Conservation (phyloP, 2,113 vertebrate species). For the Thomomys bottae region DNA sequence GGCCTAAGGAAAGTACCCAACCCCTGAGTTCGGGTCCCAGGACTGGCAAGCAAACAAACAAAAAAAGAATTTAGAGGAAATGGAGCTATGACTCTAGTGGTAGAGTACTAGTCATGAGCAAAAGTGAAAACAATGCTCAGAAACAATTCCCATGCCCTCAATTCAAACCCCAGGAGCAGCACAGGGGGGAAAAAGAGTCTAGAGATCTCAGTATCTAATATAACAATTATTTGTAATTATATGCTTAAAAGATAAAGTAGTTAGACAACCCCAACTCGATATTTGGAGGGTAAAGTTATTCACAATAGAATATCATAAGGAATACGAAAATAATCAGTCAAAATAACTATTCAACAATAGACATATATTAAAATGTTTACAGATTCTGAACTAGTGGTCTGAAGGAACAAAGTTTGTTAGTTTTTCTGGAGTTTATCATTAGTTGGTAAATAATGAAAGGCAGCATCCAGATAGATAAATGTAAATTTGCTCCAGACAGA, state of each 20-base stretch:
- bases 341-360: conserved; percentile 23
- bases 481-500: conserved; percentile 20
- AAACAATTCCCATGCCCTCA: too few relatives aligned
- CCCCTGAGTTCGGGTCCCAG: too few relatives aligned
- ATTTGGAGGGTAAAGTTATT: conserved; percentile 24
- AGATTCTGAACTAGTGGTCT: background rate
- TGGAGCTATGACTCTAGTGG: too few relatives aligned
- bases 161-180: too few relatives aligned
- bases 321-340: too few relatives aligned
- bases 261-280: background rate
- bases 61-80: background rate
- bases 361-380: background rate
- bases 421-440: conserved; percentile 21
- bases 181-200: too few relatives aligned
- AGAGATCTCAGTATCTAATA: background rate
- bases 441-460: background rate
- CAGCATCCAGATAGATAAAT: background rate
- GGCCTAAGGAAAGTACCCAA: too few relatives aligned
- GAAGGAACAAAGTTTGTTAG: background rate
- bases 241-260: background rate
- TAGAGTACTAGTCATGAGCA: too few relatives aligned
- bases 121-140: too few relatives aligned
- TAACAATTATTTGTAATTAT: background rate
- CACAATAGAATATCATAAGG: background rate
- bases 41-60: too few relatives aligned